Evolutionary conservation across 2,888 invertebrate species (phyloP), one percentile per base, ranked within the genome.

Genomic region (Carabus problematicus): DNA sequence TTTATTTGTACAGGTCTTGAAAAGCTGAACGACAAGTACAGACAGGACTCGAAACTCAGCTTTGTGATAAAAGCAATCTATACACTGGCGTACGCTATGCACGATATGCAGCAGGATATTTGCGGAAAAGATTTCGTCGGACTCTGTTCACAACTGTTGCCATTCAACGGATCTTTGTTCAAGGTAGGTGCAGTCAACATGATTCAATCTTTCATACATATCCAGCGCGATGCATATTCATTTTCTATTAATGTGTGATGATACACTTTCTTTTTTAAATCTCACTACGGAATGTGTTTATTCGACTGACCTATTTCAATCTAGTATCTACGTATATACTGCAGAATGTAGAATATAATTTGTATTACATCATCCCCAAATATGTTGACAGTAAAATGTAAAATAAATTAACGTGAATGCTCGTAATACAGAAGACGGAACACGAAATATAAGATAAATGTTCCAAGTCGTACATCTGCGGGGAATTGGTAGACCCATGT

Each of bases 51-150:
- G 14, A 93, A 93, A 81, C 85, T 93, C 79, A 90, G 90, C 73
- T 91, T 92, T 78, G 91, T 93, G 45, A 89, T 90, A 76, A 92
- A 92, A 79, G 90, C 92, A 2, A 87, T 92, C 73, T 88, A 89
- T 81, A 89, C 91, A 2, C 86, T 92, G 81, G 92, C 91, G 7
- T 85, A 89, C 77, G 93, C 89, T 8, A 82, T 93, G 60, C 88
- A 91, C 78, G 85, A 85, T 75, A 89, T 92, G 89, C 87, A 88
- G 72, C 82, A 84, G 74, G 87, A 87, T 71, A 77, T 88, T 66
- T 92, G 91, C 78, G 85, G 89, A 56, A 77, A 78, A 66, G 80
- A 81, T 45, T 78, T 79, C 43, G 74, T 77, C 1, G 86, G 88
- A 14, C 79, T 86, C 45, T 92, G 92, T 79, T 82, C 86, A 8